Conservation (phyloP, 2,113 vertebrate species). For the Todiramphus saurophagus region DNA sequence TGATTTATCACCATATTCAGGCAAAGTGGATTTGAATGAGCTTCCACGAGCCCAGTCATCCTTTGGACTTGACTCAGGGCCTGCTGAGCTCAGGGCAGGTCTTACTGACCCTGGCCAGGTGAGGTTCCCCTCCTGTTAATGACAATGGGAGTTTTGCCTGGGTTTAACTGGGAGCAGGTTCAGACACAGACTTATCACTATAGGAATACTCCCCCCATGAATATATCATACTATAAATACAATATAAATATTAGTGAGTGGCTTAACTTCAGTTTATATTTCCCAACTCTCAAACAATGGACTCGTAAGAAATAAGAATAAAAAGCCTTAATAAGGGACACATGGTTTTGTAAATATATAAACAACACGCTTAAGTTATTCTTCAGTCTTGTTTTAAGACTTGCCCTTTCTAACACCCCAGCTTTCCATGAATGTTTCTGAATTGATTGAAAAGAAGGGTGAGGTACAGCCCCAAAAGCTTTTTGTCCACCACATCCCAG, state of each 20-base stretch:
- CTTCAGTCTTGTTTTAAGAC: background rate
- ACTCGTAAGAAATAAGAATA: background rate
- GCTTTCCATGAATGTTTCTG: background rate
- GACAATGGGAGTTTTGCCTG: background rate
- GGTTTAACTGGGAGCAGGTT: background rate
- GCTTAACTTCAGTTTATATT: slow-evolving; percentile 17
- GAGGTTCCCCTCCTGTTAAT: background rate
- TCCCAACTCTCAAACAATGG: background rate
- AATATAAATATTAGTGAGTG: background rate
- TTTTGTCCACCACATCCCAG: background rate
- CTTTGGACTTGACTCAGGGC: background rate
- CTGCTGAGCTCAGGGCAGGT: background rate
- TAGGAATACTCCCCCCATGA: background rate
- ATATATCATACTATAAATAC: background rate
- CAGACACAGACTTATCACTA: background rate
- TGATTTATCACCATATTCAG: background rate
- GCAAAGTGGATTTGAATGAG: background rate
- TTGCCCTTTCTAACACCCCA: background rate
- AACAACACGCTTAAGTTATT: slow-evolving; percentile 6
- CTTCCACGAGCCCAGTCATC: background rate
- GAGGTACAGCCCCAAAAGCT: background rate
- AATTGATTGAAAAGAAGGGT: background rate
- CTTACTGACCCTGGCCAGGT: background rate
- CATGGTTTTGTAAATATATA: slow-evolving; percentile 14
- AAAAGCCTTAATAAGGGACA: slow-evolving; percentile 1